These are phyloP conservation scores for Zoanthus sociatus DNA, from an alignment of 92 coral and sea anemone species.

Conservation along the genomic window DNA sequence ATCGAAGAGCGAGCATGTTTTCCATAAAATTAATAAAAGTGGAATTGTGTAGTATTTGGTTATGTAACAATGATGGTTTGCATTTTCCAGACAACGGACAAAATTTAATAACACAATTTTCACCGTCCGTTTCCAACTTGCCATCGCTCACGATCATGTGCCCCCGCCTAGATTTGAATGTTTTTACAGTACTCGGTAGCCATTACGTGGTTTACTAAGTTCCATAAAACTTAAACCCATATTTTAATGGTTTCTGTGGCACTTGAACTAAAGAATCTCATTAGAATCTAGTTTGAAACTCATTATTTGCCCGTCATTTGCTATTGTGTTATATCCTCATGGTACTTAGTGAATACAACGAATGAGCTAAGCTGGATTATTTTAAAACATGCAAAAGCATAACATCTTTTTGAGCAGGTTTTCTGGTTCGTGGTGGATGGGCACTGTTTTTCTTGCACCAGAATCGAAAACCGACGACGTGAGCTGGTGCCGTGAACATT, in stretches of 20 bases:
- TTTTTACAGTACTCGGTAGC: slow-evolving; percentile 43
- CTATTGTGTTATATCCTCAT: no score
- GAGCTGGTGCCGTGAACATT: no score
- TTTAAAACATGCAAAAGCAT: no score
- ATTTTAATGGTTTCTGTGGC: slow-evolving; percentile 71
- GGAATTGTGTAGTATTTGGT: slow-evolving; percentile 60
- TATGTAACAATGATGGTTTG: slow-evolving; percentile 39
- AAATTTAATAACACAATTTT: slow-evolving; percentile 48
- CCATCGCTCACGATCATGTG: slow-evolving; percentile 44
- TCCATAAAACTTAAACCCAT: slow-evolving; percentile 13
- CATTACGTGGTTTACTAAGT: slow-evolving; percentile 52
- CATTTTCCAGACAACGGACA: slow-evolving; percentile 22
- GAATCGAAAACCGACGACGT: no score
- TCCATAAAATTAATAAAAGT: slow-evolving; percentile 48
- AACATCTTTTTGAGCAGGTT: no score
- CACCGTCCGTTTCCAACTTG: slow-evolving; percentile 46
- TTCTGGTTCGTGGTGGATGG: no score
- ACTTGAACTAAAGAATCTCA: slow-evolving; percentile 32
- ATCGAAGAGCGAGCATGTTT: slow-evolving; percentile 54
- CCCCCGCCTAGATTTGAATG: slow-evolving; percentile 50
- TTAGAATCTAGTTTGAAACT: no score
- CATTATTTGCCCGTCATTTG: no score
- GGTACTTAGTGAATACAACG: no score
- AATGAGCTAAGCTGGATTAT: no score
- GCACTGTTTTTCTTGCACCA: no score